phyloP scores from a whole-genome alignment of 1,140 invertebrate genomes.

The Plutomurus gul region DNA sequence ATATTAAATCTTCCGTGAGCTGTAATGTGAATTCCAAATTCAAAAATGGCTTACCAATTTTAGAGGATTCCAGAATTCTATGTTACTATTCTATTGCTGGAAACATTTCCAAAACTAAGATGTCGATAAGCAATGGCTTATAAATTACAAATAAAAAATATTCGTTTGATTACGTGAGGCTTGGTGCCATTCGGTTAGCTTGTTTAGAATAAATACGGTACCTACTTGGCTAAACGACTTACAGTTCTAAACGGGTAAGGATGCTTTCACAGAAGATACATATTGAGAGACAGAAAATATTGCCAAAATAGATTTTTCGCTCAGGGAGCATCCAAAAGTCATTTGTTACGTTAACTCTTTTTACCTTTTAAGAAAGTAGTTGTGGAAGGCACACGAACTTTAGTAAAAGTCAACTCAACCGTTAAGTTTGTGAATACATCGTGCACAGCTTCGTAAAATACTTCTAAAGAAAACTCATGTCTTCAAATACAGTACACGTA shows the following conservation, averaged over 20 bases:
- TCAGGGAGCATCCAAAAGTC: conserved; percentile 28
- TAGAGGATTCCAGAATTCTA: too few species aligned
- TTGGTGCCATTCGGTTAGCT: too few species aligned
- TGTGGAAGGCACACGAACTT: not conserved
- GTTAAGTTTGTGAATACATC: conserved; percentile 12
- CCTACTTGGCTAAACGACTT: not conserved
- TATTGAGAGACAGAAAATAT: conserved; percentile 10
- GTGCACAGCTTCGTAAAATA: not conserved
- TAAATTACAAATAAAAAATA: too few species aligned
- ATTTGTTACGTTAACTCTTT: conserved; percentile 33
- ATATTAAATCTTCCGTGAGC: too few species aligned
- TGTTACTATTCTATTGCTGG: too few species aligned
- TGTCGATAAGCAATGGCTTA: too few species aligned
- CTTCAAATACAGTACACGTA: too few species aligned
- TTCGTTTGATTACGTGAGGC: too few species aligned
- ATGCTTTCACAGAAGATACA: not conserved
- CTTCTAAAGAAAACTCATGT: not conserved
- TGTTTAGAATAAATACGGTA: too few species aligned
- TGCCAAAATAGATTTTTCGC: conserved; percentile 34
- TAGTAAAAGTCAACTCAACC: conserved; percentile 2
- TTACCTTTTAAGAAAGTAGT: conserved; percentile 25
- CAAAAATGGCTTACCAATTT: too few species aligned
- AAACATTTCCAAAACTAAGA: too few species aligned
- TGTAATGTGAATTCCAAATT: too few species aligned
- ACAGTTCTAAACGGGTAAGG: not conserved